Base-by-base conservation (phyloP, 2,113 vertebrate species). In the Poeciliopsis prolifica region DNA sequence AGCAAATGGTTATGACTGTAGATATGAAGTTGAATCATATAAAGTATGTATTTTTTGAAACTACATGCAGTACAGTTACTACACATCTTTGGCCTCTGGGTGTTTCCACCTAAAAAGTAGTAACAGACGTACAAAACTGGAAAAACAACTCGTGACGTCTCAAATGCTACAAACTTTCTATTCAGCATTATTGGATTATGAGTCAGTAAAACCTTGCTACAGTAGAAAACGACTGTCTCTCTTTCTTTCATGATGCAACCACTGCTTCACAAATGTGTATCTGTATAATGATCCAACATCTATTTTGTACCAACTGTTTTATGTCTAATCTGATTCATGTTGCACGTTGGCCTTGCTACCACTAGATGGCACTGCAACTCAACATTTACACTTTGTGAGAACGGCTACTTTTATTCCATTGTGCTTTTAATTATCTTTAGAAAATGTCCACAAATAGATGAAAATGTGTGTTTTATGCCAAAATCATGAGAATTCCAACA, bases 151-250 rank as follows among this genome's bases (percentile, higher is more conserved):
- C 67, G 42, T 81, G 35, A 72, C 8, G 5, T 86, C 75, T 81
- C 75, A 74, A 68, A 78, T 87, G 40, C 60, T 87, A 88, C 80
- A 13, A 77, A 65, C 17, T 1, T 6, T 48, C 68, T 75, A 67
- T 75, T 71, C 85, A 89, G 84, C 67, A 78, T 30, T 51, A 74
- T n/a, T 68, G 83, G 79, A 77, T 61, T 26, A 84, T 75, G 54
- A 75, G 22, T 84, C 68, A 82, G 86, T 89, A 89, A 91, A 91
- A 77, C 58, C 82, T 88, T 86, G 68, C 76, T 86, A 61, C 85
- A 87, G 75, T 72, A 85, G 70, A 24, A 84, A 5, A 72, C 54
- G 4, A 0, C 68, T 51, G 19, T 64, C 68, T 67, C 31, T 79
- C 10, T 2, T 79, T 82, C 1, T 51, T 80, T 80, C 22, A 35